Evolutionary conservation across 2,797 vertebrate species (phyloP), one percentile per base, ranked within the genome.

Genomic region (Echiichthys vipera): DNA sequence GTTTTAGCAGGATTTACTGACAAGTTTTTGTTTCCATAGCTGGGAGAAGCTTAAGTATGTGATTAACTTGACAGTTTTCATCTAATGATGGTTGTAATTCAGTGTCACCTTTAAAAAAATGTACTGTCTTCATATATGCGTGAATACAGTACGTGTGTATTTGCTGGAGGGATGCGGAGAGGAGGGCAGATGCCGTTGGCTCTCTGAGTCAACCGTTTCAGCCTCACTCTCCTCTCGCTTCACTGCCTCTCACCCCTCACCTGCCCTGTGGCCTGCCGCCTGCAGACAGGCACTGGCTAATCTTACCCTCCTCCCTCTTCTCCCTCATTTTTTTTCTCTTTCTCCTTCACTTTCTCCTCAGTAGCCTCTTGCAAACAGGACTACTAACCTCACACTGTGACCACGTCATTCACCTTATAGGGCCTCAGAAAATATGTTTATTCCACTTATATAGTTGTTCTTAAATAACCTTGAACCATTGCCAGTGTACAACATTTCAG

Each of bases 171-270:
- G 55, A 5, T 32, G 11, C 3, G 24, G 18, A 36, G 45, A 47
- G 43, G 11, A 42, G 40, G 37, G n/a, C 0, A 46, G 55, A 11
- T 4, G 77, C 87, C 39, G 29, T 18, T 45, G 87, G 88, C 70
- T 72, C 45, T 79, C 57, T 90, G 90, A 90, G 71, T 92, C 87
- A 92, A 68, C 43, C 58, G 9, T 73, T 62, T 45, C 57, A 72
- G 74, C 71, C 68, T 39, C 50, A 14, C 67, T 53, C 47, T 45
- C 46, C 73, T 81, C 73, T 84, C 43, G 87, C 89, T 83, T 83
- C 79, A 76, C 83, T 88, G 83, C 82, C 63, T 78, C 72, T 87
- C 89, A 92, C 91, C 89, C 90, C 84, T 90, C 91, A 92, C 90
- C 90, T 88, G 89, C 89, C 91, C 84, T 3, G 40, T 88, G 86